A percentile compares a stretch with the other conserved stretches of the same genome.
phyloP scores from a whole-genome alignment of 2,797 vertebrate genomes.

The Cephalopachus bancanus region DNA sequence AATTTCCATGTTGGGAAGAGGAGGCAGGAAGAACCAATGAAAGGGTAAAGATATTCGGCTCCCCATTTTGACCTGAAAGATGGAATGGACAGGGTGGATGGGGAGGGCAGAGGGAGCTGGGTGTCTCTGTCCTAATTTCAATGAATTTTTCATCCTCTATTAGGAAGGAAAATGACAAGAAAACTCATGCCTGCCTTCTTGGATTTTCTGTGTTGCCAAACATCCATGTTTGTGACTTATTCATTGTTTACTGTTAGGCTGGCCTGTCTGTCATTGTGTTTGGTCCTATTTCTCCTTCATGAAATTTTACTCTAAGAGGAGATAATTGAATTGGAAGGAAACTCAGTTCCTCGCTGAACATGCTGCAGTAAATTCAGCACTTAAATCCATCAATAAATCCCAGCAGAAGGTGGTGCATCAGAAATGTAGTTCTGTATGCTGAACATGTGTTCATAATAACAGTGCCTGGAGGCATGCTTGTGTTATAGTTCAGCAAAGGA shows the following conservation, averaged over 20 bases:
- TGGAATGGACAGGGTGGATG: not conserved
- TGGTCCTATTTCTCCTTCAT: not conserved
- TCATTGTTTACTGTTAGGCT: not conserved
- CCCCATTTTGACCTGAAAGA: not conserved
- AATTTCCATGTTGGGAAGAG: constrained; percentile 8
- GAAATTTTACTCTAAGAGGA: not conserved
- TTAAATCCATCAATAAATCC: not conserved
- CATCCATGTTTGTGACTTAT: not conserved
- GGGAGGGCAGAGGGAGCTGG: not conserved
- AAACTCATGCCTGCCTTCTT: not conserved
- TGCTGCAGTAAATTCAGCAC: not conserved
- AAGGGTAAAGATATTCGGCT: not conserved
- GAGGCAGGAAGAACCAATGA: not conserved
- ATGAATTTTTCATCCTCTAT: not conserved
- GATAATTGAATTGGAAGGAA: constrained; percentile 1
- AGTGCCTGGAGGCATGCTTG: not conserved
- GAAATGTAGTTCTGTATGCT: not conserved
- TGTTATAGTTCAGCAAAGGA: constrained; percentile 67
- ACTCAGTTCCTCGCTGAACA: not conserved
- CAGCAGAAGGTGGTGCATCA: not conserved
- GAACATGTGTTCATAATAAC: constrained; percentile 49
- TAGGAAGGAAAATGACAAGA: not conserved
- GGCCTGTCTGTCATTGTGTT: not conserved
- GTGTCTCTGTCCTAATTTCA: not conserved
- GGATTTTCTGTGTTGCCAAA: not conserved